Percentiles rank a stretch among this genome's conserved stretches.
Conservation (phyloP, 2,797 vertebrate species). For the Hirundo rustica region DNA sequence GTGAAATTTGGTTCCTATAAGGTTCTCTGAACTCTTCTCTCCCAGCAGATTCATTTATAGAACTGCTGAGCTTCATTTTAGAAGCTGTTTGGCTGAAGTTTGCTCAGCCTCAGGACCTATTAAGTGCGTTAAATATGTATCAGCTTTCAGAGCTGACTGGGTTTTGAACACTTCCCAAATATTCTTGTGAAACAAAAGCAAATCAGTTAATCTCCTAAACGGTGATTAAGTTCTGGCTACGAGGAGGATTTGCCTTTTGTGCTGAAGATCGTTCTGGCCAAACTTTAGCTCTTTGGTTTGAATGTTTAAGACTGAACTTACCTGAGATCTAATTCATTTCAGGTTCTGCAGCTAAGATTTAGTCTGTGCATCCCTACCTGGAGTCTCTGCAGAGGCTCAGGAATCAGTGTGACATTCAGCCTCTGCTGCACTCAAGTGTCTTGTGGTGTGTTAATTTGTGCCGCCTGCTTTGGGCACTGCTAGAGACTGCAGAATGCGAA, state of each 20-base stretch:
- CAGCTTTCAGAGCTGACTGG: slow-evolving; percentile 23
- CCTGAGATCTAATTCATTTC: background rate
- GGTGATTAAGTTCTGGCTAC: background rate
- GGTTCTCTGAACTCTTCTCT: slow-evolving; percentile 62
- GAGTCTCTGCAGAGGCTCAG: background rate
- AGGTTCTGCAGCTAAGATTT: background rate
- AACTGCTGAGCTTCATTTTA: slow-evolving; percentile 49
- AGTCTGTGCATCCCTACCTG: background rate
- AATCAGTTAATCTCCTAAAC: background rate
- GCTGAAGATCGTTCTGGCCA: background rate
- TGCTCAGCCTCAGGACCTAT: slow-evolving; percentile 34
- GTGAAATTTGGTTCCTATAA: slow-evolving; percentile 60
- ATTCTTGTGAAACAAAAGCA: slow-evolving; percentile 14
- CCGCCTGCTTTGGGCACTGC: background rate
- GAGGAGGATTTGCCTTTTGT: background rate
- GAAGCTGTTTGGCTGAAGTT: slow-evolving; percentile 29
- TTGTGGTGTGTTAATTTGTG: background rate
- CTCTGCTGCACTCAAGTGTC: background rate
- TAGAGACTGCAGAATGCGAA: background rate
- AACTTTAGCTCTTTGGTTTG: background rate
- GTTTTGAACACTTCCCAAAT: slow-evolving; percentile 23
- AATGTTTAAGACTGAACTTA: background rate
- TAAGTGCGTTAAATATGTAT: slow-evolving; percentile 29
- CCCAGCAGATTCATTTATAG: slow-evolving; percentile 54
- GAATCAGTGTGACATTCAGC: background rate